Conservation (phyloP, 2,797 vertebrate species). For the Betta splendens region DNA sequence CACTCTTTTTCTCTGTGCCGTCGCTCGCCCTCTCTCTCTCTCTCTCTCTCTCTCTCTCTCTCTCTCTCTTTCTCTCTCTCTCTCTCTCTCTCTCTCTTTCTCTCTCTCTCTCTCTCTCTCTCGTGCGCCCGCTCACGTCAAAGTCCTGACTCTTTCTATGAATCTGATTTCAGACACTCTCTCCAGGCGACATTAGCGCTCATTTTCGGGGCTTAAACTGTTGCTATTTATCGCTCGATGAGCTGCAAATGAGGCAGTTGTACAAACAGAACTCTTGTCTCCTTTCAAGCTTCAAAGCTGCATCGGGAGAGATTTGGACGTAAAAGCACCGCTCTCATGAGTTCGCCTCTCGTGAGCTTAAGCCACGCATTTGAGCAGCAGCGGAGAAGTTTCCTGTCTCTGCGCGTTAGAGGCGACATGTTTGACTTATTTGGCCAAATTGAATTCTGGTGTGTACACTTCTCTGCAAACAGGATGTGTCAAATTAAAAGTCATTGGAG, state of each 20-base stretch:
- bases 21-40: constrained; percentile 38
- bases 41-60: no score
- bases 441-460: constrained; percentile 31
- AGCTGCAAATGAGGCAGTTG: constrained; percentile 55
- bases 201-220: constrained; percentile 57
- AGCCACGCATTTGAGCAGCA: constrained; percentile 15
- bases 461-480: constrained; percentile 30
- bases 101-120: no score
- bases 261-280: constrained; percentile 49
- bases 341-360: constrained; percentile 16
- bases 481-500: constrained; percentile 23
- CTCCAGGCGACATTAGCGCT: constrained; percentile 51
- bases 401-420: not conserved
- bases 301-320: constrained; percentile 23
- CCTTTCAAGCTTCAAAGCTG: constrained; percentile 31
- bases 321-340: constrained; percentile 13
- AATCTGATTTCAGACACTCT: constrained; percentile 62
- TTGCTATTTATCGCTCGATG: constrained; percentile 48
- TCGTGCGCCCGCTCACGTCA: constrained; percentile 17
- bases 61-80: no score
- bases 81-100: no score
- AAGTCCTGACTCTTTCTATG: constrained; percentile 58
- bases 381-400: constrained; percentile 7
- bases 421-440: constrained; percentile 27
- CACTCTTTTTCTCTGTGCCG: constrained; percentile 29